Evolutionary conservation across 2,888 invertebrate genomes (phyloP).

Genomic region (Hydrotaea diabolus): DNA sequence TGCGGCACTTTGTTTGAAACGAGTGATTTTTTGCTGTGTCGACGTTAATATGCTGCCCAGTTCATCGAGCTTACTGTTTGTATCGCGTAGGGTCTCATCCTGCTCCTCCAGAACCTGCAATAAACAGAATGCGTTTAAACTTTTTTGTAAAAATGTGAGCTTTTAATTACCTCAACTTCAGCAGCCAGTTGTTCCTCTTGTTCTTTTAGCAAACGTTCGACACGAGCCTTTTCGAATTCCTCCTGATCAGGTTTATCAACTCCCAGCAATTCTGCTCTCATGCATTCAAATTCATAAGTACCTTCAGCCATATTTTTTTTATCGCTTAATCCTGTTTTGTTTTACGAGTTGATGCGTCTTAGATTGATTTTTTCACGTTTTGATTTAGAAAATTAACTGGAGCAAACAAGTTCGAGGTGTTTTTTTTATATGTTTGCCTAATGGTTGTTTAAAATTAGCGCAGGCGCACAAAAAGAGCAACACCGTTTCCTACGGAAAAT

Average conservation of each 20-base stretch:
- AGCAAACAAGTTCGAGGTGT: conserved; percentile 44
- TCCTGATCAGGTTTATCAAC: conserved; percentile 86
- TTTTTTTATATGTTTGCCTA: conserved; percentile 41
- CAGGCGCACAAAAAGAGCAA: conserved; percentile 30
- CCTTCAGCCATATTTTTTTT: conserved; percentile 81
- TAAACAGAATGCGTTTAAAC: too few species aligned
- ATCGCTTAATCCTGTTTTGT: not conserved
- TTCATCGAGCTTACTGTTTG: conserved; percentile 88
- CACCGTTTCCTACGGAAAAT: conserved; percentile 42
- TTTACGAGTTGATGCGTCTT: conserved; percentile 1
- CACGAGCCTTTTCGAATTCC: conserved; percentile 84
- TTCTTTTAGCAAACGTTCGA: conserved; percentile 77
- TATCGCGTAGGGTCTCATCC: conserved; percentile 84
- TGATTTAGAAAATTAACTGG: conserved; percentile 24
- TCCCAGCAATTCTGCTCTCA: conserved; percentile 89
- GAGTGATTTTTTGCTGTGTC: conserved; percentile 93
- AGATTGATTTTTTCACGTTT: conserved; percentile 18
- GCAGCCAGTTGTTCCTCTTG: conserved; percentile 81
- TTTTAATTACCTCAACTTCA: conserved; percentile 79
- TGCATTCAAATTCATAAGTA: conserved; percentile 89
- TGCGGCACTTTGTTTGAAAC: conserved; percentile 87
- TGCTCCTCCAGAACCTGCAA: conserved; percentile 85
- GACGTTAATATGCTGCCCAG: conserved; percentile 89
- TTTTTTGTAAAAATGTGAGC: not conserved
- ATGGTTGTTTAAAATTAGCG: conserved; percentile 38